Evolutionary conservation across 1,140 invertebrate species (phyloP), one percentile per base, ranked within the genome.

Genomic region (Homalodisca vitripennis): DNA sequence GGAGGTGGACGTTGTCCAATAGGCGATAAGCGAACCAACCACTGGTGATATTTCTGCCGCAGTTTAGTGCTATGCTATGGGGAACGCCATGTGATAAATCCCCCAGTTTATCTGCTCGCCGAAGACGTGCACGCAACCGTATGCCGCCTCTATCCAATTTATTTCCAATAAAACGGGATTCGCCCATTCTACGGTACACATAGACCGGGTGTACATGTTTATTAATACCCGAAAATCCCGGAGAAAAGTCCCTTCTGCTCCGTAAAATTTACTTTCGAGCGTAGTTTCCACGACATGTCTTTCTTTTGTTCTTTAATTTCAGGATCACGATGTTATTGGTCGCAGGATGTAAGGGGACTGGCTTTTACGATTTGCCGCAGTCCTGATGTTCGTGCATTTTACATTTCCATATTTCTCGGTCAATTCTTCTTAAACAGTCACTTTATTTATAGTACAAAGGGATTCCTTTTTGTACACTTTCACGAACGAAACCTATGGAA

Each of bases 101-200:
- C 55, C 24, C 26, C 10, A 60, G 55, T 60, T 60, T 60, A 60
- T 60, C 55, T 24, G 55, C 27, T 10, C 22, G 55, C 10, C 34
- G 34, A 41, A 41, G 34, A 6, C 24, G 6, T 12, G 26, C 55
- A 53, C 48, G 48, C 48, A 22, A 53, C 12, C 20, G 6, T 22
- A 22, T 20, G 22, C 26, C 55, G 27, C 24, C 55, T 60, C 22
- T 60, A 27, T 60, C 55, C 55, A 60, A 60, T 60, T 60, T 60
- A 60, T 60, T 60, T 60, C 55, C 55, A 60, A 60, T 60, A 60
- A 60, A 60, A 26, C 26, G 55, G 55, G 22, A 60, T 29, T 6
- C 55, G 22, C 55, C 55, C 55, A 24, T 60, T 60, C 26, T 60
- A 13, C 24, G 26, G 13, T 60, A 6, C 3, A 13, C 14, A 17